A percentile compares a stretch with the other conserved stretches of the same genome.
Conservation (phyloP, 1,140 invertebrate species). For the Latrodectus geometricus region DNA sequence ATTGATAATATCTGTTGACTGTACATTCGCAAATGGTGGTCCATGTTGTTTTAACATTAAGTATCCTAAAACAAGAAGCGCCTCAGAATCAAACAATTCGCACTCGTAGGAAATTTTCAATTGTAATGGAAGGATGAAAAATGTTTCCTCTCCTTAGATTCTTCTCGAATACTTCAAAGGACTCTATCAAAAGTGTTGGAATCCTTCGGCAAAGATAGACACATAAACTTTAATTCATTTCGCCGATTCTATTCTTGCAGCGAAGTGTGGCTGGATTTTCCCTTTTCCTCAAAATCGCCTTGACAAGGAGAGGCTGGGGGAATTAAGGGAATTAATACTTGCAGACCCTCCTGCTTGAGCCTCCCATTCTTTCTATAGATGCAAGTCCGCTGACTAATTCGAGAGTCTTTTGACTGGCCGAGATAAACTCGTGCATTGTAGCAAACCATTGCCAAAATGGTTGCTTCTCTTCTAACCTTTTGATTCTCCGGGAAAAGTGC, state of each 20-base stretch:
- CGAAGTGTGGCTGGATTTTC: conserved; percentile 16
- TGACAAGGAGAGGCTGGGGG: conserved; percentile 20
- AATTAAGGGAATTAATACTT: conserved; percentile 52
- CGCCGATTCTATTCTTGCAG: conserved; percentile 33
- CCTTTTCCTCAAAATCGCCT: conserved; percentile 11
- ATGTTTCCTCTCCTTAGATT: conserved; percentile 1
- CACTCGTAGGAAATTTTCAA: not conserved
- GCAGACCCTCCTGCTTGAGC: conserved; percentile 1
- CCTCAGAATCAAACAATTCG: too few relatives aligned
- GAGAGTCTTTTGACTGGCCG: conserved; percentile 25
- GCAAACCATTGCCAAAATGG: conserved; percentile 40
- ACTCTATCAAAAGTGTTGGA: conserved; percentile 1
- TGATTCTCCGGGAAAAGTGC: conserved; percentile 33
- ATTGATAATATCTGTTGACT: too few relatives aligned
- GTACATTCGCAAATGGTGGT: too few relatives aligned
- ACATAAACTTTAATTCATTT: conserved; percentile 38
- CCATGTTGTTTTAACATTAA: too few relatives aligned
- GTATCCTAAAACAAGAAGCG: too few relatives aligned
- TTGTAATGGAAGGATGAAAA: not conserved
- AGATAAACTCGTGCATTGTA: conserved; percentile 52
- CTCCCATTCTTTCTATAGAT: conserved; percentile 6
- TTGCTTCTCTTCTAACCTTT: conserved; percentile 27
- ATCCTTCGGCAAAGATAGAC: not conserved
- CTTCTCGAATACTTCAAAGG: not conserved
- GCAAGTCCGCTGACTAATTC: conserved; percentile 35